Evolutionary conservation across 2,888 invertebrate genomes (phyloP), one percentile per base, ranked within the genome.

Genomic region (Theretra japonica): DNA sequence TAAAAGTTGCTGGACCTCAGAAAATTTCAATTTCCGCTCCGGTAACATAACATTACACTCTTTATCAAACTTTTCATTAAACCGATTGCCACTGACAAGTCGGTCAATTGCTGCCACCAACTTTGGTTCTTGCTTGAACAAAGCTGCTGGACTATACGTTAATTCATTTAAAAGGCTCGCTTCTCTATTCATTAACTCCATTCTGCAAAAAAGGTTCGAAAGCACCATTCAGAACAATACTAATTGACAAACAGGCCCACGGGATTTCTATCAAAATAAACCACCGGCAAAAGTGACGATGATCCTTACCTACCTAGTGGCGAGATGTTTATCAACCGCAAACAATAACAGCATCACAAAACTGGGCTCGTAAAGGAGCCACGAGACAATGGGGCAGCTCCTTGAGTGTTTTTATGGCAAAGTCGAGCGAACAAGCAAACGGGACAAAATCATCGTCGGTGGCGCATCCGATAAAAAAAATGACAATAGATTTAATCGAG

Each of bases 281-380:
- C 88, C 87, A 88, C 87, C 84, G 89, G 91, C 85, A 90, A 90
- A 91, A 91, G 91, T 92, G 91, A 88, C 85, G 91, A 93, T 93
- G 94, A 93, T 93, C 93, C 90, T 85, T 90, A 89, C 92, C 93
- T 91, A 92, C 90, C 89, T 88, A 91, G 92, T 91, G 92, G 92
- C 89, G 90, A 91, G 94, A 94, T 94, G 92, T 92, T 94, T 94
- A 94, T 94, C 94, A 90, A 91, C 93, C 92, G 89, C 93, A 93
- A 94, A 94, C 93, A 94, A 94, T 94, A 93, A 94, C 93, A 93
- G 90, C 92, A 83, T 89, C 89, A 92, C 91, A 94, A 93, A 92
- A 92, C 91, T 83, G 88, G 86, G 90, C 90, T 93, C 93, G 90
- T 94, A 94, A 94, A 93, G 91, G 92, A 90, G 87, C 88, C 90